Base-by-base conservation (phyloP, 92 coral and sea anemone genomes). In the Diadumene lineata region DNA sequence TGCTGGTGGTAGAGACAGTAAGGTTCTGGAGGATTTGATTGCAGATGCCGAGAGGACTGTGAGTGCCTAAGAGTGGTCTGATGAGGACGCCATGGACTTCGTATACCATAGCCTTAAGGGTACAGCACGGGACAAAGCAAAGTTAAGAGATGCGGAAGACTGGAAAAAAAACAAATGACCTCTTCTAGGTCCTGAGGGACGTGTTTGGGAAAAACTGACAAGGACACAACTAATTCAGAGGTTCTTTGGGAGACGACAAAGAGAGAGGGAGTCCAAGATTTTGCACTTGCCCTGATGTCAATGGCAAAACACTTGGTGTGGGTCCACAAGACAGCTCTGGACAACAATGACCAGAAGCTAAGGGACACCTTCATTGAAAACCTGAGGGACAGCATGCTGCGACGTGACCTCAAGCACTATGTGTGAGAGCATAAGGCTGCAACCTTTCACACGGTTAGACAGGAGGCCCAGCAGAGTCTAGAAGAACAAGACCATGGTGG, bases 191-290 rank as follows among this genome's bases (percentile, higher is more conserved):
- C 51, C 74, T 43, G 66, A 83, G 60, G 75, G 72, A n/a, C 67
- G 10, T 66, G 53, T 72, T 31, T 44, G 77, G 1, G 77, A 72
- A 66, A 33, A 74, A 67, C 71, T 82, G 28, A 76, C 87, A 19
- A 24, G 29, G 38, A 76, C 76, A 25, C 82, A 76, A 43, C 76
- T 69, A 11, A 18, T 76, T 38, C 25, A 65, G 18, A 67, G 51
- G 84, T 82, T 82, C 70, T 77, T 55, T 44, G 64, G 29, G 43
- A 61, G 76, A 9, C 32, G 38, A 23, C 87, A 82, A 34, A 21
- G 19, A 29, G 87, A 82, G 19, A 67, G 77, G 60, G 82, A 82
- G 50, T 64, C 32, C 85, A 64, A 55, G 79, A 80, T 30, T 80
- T 72, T 38, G 66, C 85, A 31, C 85, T 62, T 64, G 34, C 60